Evolutionary conservation across 2,113 vertebrate species (phyloP), one percentile per base, ranked within the genome.

Genomic region (Cranoglanis bouderius): DNA sequence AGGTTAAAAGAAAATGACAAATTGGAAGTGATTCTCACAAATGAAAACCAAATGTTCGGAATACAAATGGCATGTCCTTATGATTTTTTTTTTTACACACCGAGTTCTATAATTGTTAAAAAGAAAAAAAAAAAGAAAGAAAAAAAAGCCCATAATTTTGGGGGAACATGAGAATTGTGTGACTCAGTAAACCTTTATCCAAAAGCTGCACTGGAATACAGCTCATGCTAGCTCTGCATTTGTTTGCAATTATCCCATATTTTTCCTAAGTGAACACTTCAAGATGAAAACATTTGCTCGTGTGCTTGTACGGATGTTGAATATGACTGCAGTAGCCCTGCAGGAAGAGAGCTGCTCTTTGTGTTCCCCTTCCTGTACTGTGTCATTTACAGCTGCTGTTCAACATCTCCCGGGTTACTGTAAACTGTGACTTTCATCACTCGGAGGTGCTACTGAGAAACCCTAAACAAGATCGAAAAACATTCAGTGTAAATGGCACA

Each of bases 261-360:
- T 90, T 84, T 75, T 87, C 83, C 59, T 81, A 89, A 84, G 87
- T 75, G 74, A 89, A 90, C 86, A 89, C 80, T 78, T 80, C 82
- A 89, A 26, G 88, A 88, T 90, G 80, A 90, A 90, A 90, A 91
- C 80, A 84, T 86, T 89, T 74, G 72, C 72, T 87, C 51, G 59
- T 88, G 59, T 88, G 40, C 72, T 86, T 55, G 86, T 88, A 61
- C 6, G 29, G 70, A 53, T 85, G 49, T n/a, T 51, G 84, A 81
- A 35, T 78, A 84, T 63, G 80, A 86, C 49, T 82, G 63, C 24
- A 72, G 61, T 32, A 57, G 65, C 51, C 65, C 88, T 65, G 70
- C 35, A 32, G 59, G 77, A 82, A 40, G 59, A 85, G 75, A 38
- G 51, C 49, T 82, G 49, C 49, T 21, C 46, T 67, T 40, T 87